Base-by-base conservation (phyloP, 2,888 invertebrate genomes). In the Acanthococcus lagerstroemiae region DNA sequence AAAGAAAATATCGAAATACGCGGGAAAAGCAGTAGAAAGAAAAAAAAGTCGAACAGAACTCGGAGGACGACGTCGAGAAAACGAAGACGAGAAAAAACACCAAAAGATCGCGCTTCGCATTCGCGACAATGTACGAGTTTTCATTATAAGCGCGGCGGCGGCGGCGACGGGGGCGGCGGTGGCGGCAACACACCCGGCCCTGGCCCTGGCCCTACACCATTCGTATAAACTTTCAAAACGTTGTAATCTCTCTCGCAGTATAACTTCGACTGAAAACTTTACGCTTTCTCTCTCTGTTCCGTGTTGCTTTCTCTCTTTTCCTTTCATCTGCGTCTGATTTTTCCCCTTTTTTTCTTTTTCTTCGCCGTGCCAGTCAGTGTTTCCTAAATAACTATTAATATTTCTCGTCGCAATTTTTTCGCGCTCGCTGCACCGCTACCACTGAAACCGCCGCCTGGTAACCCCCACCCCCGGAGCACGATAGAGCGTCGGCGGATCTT, bases 191-290 rank as follows among this genome's bases (percentile, higher is more conserved):
- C 37, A 58, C 58, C 58, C 48, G 25, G 46, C 58, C 58, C 58
- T 46, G 26, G 45, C n/a, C n/a, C n/a, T n/a, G n/a, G n/a, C n/a
- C n/a, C n/a, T n/a, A n/a, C n/a, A n/a, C 12, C 37, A 63, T 63
- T 63, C 63, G 63, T 63, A 63, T 63, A 63, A 63, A 63, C 63
- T 63, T 63, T 63, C 63, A 63, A 54, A 63, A 63, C 63, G 63
- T 63, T 63, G 63, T 63, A 63, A 63, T 63, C 63, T 63, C 63
- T 63, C 54, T 52, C 63, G 37, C 63, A 63, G 63, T 63, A 52
- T 52, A 63, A 63, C 52, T 63, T 63, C 63, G 52, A 63, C 63
- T 63, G 63, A 63, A 63, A 63, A 63, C 63, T 63, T 63, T 63
- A 52, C 52, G 30, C 61, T 50, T 46, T 61, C 50, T 61, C 63